Evolutionary conservation across 2,888 invertebrate genomes (phyloP).

Genomic region (Cactoblastis cactorum): DNA sequence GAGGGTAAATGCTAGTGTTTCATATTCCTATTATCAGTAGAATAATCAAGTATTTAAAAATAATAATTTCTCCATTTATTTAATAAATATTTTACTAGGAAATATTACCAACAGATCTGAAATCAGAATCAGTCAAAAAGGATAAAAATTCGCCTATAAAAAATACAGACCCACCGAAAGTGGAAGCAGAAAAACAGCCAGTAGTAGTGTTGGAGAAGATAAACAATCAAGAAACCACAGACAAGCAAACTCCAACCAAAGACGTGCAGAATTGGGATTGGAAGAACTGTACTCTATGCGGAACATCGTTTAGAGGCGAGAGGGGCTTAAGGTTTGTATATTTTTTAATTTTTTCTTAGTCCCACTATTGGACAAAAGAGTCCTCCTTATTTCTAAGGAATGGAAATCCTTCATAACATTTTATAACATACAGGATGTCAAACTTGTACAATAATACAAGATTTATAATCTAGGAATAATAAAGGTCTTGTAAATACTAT

Average conservation of each 20-base stretch:
- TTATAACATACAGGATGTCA: too few relatives aligned
- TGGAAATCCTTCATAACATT: too few relatives aligned
- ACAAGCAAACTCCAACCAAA: slow-evolving; percentile 13
- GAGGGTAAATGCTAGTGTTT: too few relatives aligned
- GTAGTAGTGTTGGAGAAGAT: neutral
- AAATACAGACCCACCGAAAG: slow-evolving; percentile 16
- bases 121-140: slow-evolving; percentile 44
- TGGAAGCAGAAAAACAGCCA: slow-evolving; percentile 16
- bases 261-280: slow-evolving; percentile 23
- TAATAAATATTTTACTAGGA: too few relatives aligned
- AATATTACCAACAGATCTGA: slow-evolving; percentile 43
- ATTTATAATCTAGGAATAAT: too few relatives aligned
- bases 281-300: slow-evolving; percentile 51
- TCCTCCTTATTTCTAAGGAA: too few relatives aligned
- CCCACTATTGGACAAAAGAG: too few relatives aligned
- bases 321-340: slow-evolving; percentile 53
- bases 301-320: slow-evolving; percentile 53
- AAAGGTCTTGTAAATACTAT: too few relatives aligned
- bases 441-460: too few relatives aligned
- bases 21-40: too few relatives aligned
- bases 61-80: too few relatives aligned
- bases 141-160: slow-evolving; percentile 30
- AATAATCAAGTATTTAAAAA: too few relatives aligned
- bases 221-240: slow-evolving; percentile 16
- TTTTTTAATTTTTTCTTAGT: neutral